Evolutionary conservation across 2,888 invertebrate species (phyloP).

Genomic region (Tenthredo mesomela): DNA sequence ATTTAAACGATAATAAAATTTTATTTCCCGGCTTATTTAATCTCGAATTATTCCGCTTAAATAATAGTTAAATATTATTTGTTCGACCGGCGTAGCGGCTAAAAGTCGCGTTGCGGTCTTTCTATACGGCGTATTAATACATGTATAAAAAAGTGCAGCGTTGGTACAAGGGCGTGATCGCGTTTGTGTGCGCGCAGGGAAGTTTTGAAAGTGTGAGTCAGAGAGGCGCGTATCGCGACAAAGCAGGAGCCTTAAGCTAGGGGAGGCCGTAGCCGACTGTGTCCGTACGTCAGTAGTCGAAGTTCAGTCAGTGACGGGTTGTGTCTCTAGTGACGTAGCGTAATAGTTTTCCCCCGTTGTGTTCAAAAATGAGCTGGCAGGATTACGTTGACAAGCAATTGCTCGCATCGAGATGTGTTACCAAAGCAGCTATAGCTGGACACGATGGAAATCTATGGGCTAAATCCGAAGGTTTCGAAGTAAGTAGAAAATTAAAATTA

Average conservation of each 20-base stretch:
- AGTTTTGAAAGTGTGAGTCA: slow-evolving; percentile 52
- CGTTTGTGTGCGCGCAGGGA: slow-evolving; percentile 53
- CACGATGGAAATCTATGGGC: slow-evolving; percentile 98
- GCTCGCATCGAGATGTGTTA: slow-evolving; percentile 96
- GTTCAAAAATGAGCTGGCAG: slow-evolving; percentile 93
- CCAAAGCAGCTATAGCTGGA: slow-evolving; percentile 96
- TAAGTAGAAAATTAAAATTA: slow-evolving; percentile 86
- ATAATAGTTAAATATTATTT: not conserved
- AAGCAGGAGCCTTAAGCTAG: slow-evolving; percentile 6
- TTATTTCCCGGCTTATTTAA: not conserved
- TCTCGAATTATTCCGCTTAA: not conserved
- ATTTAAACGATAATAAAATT: not conserved
- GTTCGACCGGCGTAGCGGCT: not conserved
- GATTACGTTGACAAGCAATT: slow-evolving; percentile 99
- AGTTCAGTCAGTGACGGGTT: slow-evolving; percentile 73
- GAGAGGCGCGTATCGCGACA: slow-evolving; percentile 50
- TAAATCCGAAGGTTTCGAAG: slow-evolving; percentile 95
- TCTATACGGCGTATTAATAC: slow-evolving; percentile 45
- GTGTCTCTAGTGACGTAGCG: slow-evolving; percentile 61
- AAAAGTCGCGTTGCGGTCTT: not conserved
- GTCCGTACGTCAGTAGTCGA: slow-evolving; percentile 67
- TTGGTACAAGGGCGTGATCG: slow-evolving; percentile 53
- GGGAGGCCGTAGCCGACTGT: slow-evolving; percentile 42
- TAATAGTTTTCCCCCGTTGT: slow-evolving; percentile 64
- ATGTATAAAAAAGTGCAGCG: slow-evolving; percentile 27